Base-by-base conservation (phyloP, 2,888 invertebrate species). In the Acanthosepion pharaonis region DNA sequence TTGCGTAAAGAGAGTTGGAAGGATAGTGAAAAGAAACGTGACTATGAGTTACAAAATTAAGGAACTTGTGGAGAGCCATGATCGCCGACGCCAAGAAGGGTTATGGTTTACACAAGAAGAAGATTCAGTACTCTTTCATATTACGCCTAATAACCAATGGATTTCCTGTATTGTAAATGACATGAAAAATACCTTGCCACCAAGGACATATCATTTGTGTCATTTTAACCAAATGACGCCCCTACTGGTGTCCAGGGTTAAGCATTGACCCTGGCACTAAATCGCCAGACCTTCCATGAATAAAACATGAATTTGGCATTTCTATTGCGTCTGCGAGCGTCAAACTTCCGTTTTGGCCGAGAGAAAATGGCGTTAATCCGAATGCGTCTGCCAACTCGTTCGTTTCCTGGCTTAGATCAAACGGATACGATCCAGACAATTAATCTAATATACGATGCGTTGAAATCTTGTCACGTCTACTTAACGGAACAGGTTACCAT, bases 251-350 rank as follows among this genome's bases (percentile, higher is more conserved):
- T 5, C 11, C 78, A 33, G 78, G n/a, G 15, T 78, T 4, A 18
- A 78, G 78, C 78, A 78, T n/a, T 78, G 78, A 78, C 78, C 78
- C 78, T 15, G 78, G n/a, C 33, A n/a, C 78, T n/a, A 78, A n/a
- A n/a, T n/a, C 15, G n/a, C 33, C n/a, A 78, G 15, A 33, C 15
- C n/a, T n/a, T 33, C n/a, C 2, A 78, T 78, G 78, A 78, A 78
- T 78, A 78, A 78, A 78, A 78, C 78, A 78, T 78, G n/a, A 33
- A 78, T 78, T 78, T 78, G 78, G 78, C 78, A 78, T 78, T 78
- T 78, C 78, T 78, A n/a, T n/a, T 11, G 78, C 15, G 11, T 78
- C 78, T 78, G 78, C 33, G 2, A n/a, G 78, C n/a, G 78, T 78
- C 78, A n/a, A 78, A 18, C 78, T 78, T 78, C 78, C n/a, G 78